A percentile compares a stretch with the other conserved stretches of the same genome.
Conservation (phyloP, 2,113 vertebrate species). For the Rafetus swinhoei region DNA sequence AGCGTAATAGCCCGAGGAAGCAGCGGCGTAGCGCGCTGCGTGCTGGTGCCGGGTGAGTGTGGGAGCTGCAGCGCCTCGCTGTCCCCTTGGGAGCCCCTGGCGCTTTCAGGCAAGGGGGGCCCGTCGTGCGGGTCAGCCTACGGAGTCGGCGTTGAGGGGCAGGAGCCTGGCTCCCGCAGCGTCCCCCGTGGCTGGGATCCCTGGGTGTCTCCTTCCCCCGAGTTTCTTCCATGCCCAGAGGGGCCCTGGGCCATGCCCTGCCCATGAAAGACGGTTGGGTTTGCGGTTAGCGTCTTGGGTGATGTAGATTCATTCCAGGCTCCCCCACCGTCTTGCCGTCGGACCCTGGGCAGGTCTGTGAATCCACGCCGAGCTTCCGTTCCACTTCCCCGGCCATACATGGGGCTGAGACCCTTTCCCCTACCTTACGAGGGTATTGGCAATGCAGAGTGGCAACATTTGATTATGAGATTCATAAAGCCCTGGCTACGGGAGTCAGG, state of each 20-base stretch:
- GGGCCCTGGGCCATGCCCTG: not conserved
- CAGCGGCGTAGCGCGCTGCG: accelerated
- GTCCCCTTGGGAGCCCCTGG: no score
- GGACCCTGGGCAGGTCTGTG: not conserved
- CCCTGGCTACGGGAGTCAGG: not conserved
- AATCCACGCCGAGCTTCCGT: not conserved
- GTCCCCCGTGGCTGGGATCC: no score
- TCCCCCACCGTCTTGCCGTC: not conserved
- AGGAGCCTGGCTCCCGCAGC: no score
- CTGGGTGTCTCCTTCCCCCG: not conserved
- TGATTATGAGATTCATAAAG: not conserved
- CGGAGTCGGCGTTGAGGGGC: no score
- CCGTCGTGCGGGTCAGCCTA: no score
- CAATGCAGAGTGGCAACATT: not conserved
- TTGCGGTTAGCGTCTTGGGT: not conserved
- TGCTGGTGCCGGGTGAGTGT: accelerated
- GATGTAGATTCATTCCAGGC: not conserved
- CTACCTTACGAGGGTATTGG: not conserved
- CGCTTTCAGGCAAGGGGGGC: no score
- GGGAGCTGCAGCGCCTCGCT: not conserved
- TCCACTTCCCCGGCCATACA: not conserved
- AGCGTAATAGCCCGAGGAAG: not conserved
- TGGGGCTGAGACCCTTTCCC: not conserved
- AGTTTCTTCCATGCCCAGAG: not conserved
- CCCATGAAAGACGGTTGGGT: not conserved